Evolutionary conservation across 2,113 vertebrate species (phyloP).

Genomic region (Aldabrachelys gigantea): DNA sequence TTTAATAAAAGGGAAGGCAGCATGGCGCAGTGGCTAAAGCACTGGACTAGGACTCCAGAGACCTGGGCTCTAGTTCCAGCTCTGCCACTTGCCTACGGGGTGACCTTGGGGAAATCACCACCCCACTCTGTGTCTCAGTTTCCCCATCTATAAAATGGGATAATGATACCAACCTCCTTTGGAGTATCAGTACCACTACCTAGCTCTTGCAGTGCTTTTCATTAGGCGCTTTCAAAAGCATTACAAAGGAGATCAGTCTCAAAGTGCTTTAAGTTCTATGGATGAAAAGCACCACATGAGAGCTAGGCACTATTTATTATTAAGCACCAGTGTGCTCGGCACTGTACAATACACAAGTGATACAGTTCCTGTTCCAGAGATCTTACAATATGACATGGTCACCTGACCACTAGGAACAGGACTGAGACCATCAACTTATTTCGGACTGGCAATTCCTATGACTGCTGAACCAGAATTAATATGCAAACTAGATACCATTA

Average conservation of each 20-base stretch:
- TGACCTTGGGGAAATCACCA: not conserved
- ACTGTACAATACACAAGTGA: accelerated
- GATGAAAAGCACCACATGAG: not conserved
- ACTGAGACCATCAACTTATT: not conserved
- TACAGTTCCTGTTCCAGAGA: not conserved
- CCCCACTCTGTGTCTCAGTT: not conserved
- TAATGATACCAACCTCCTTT: not conserved
- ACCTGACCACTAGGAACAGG: accelerated
- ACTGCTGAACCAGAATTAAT: too few relatives aligned
- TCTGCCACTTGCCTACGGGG: not conserved
- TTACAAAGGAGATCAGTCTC: not conserved
- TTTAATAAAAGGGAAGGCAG: not conserved
- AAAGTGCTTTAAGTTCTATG: not conserved
- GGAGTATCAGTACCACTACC: not conserved
- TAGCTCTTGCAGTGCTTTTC: not conserved
- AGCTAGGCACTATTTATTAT: not conserved
- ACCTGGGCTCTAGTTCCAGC: not conserved
- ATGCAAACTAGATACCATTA: too few relatives aligned
- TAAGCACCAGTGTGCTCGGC: not conserved
- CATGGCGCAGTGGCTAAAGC: not conserved
- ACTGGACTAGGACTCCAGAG: not conserved
- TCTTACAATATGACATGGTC: accelerated
- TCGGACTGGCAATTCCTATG: accelerated
- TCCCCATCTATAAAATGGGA: not conserved
- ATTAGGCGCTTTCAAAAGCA: not conserved